A percentile compares a stretch with the other conserved stretches of the same genome.
phyloP scores from a whole-genome alignment of 2,797 vertebrate species.

The Oceanodroma leucorhoa region DNA sequence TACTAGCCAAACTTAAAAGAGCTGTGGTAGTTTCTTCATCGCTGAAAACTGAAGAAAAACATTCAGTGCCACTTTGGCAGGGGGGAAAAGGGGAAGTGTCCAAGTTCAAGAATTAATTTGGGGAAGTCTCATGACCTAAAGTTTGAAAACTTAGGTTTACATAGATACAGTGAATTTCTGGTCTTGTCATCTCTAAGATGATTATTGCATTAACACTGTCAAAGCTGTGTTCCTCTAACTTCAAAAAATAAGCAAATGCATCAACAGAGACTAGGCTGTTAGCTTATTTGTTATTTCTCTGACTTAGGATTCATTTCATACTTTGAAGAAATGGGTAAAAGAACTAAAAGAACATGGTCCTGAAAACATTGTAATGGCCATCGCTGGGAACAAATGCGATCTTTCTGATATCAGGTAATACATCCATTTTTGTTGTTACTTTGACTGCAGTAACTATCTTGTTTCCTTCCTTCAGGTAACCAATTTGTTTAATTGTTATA shows the following conservation, averaged over 20 bases:
- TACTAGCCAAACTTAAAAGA: neutral
- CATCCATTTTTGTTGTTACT: neutral
- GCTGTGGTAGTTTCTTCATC: neutral
- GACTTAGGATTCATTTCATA: constrained; percentile 95
- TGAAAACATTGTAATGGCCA: constrained; percentile 97
- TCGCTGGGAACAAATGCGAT: constrained; percentile 98
- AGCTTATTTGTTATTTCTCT: constrained; percentile 35
- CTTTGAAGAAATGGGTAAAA: constrained; percentile 98
- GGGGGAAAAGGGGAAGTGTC: neutral
- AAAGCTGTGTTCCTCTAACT: neutral
- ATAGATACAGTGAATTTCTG: neutral
- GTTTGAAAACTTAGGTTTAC: neutral
- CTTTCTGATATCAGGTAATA: constrained; percentile 94
- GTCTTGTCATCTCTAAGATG: neutral
- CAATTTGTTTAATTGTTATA: neutral
- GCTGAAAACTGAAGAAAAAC: neutral
- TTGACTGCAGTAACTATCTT: neutral
- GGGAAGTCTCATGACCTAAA: neutral
- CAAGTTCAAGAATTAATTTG: neutral
- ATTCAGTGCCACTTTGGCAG: neutral
- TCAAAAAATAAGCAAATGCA: neutral
- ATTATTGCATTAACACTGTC: neutral
- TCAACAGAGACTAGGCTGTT: neutral
- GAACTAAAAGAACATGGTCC: constrained; percentile 98
- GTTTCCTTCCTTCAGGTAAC: neutral